phyloP scores from a whole-genome alignment of 1,140 invertebrate genomes.

The Acromyrmex charruanus region DNA sequence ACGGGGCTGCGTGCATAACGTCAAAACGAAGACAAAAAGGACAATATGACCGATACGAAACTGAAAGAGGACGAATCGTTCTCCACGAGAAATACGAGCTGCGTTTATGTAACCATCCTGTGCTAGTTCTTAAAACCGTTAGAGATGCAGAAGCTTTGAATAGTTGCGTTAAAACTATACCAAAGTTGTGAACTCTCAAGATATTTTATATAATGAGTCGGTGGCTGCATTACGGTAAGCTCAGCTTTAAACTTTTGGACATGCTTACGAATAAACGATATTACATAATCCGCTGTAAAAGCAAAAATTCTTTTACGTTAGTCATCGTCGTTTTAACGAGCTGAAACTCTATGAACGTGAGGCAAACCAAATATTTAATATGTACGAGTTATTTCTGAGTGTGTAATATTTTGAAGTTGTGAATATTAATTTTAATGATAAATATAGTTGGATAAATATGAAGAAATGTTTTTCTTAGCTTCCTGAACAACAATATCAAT shows the following conservation, averaged over 20 bases:
- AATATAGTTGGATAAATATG: too few species aligned
- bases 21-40: conserved; percentile 34
- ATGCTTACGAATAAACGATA: conserved; percentile 62
- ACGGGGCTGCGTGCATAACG: conserved; percentile 29
- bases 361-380: background rate
- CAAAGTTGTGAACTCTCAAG: conserved; percentile 62
- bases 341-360: background rate
- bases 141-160: conserved; percentile 66
- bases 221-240: conserved; percentile 67
- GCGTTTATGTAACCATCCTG: conserved; percentile 39
- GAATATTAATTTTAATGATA: background rate
- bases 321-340: background rate
- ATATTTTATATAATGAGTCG: conserved; percentile 73
- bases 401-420: background rate
- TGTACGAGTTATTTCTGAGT: background rate
- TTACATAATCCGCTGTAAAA: conserved; percentile 53
- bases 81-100: conserved; percentile 9
- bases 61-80: conserved; percentile 47
- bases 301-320: conserved; percentile 45
- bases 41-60: conserved; percentile 42
- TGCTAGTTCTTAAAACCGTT: conserved; percentile 63
- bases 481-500: background rate
- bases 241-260: conserved; percentile 68
- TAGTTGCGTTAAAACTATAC: conserved; percentile 71
- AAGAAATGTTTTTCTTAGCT: background rate